Base-by-base conservation (phyloP, 1,140 invertebrate genomes). In the Drosophila trapezifrons region DNA sequence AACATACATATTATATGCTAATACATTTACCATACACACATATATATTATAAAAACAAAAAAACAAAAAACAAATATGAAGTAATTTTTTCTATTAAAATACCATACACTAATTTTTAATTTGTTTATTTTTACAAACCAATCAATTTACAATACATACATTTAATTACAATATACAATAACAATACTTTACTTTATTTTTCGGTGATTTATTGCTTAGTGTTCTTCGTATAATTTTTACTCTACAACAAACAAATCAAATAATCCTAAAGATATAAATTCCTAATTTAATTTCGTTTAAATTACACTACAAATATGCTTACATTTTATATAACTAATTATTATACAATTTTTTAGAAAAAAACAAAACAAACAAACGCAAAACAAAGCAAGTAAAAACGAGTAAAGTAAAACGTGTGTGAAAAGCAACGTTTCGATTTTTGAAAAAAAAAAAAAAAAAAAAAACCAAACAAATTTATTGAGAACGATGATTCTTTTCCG, bases 171-270 rank as follows among this genome's bases (percentile, higher is more conserved):
- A 70, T 70, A 70, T 77, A 84, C 77, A 84, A 82, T 86, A 85
- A 66, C 69, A 77, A 63, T 83, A 87, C 72, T 78, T 78, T 76
- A 86, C 79, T 80, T 76, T 75, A 75, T 86, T 87, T 86, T 89
- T 89, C 84, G 84, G 84, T 89, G 84, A 89, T 89, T 89, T 89
- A 89, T 84, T 89, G 80, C 80, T 89, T 89, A 87, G 84, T 89
- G 76, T 70, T 83, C 69, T 69, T 83, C 71, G 75, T 83, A 71
- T 87, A 87, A 87, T 87, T 87, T 87, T 70, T 83, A 87, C 57
- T 82, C 70, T 85, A 81, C 57, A 74, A 56, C 55, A 69, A 67
- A 75, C 69, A 75, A 90, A 82, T 70, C 69, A 76, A 76, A 66
- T 90, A 76, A 74, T 90, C 76, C 79, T 90, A 90, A 69, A 89